These are phyloP conservation scores for Dryobates pubescens DNA, from an alignment of 2,797 vertebrate species.

Conservation along the genomic window DNA sequence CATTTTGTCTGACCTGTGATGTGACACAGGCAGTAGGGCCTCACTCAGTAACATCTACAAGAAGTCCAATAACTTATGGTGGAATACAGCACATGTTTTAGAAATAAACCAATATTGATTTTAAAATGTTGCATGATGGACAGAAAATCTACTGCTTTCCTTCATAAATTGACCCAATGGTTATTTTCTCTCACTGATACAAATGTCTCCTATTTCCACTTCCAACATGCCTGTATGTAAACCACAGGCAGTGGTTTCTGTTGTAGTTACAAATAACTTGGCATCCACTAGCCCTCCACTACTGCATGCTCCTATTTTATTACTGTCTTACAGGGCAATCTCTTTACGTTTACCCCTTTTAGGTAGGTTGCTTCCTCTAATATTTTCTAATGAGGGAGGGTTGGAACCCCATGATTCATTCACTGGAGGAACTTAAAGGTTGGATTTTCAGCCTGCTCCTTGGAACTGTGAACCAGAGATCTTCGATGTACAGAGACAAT, in stretches of 20 bases:
- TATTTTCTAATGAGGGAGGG: background rate
- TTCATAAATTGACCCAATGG: background rate
- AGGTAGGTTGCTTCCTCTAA: background rate
- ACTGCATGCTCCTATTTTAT: background rate
- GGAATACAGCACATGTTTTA: background rate
- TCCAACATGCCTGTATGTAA: background rate
- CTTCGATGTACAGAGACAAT: background rate
- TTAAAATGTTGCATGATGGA: background rate
- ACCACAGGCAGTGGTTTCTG: background rate
- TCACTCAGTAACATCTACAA: background rate
- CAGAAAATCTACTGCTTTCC: conserved; percentile 14
- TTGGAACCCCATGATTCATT: background rate
- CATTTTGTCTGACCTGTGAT: background rate
- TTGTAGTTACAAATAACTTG: background rate
- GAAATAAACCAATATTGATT: conserved; percentile 27
- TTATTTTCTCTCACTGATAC: background rate
- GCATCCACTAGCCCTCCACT: background rate
- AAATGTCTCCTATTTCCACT: background rate
- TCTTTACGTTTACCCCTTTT: background rate
- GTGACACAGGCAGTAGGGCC: background rate
- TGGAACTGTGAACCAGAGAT: background rate
- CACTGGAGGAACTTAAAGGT: background rate
- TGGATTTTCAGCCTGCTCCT: background rate
- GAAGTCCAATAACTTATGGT: background rate
- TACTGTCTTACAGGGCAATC: background rate